Conservation (phyloP, 2,797 vertebrate species). For the Gadopsis marmoratus region DNA sequence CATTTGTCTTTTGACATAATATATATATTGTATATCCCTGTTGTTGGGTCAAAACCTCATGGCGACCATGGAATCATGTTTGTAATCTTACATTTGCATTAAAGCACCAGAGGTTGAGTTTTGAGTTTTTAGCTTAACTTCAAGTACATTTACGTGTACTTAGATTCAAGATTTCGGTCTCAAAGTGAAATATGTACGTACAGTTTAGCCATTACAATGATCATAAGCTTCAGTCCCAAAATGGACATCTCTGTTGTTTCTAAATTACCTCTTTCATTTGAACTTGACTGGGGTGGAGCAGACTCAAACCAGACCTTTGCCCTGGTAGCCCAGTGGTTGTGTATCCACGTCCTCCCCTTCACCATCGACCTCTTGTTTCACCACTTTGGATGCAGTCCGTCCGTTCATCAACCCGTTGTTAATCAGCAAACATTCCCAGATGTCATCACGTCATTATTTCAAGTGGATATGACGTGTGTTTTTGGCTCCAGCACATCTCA, state of each 20-base stretch:
- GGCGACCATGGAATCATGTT: not conserved
- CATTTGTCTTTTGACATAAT: not conserved
- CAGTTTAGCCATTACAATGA: not conserved
- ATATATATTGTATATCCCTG: not conserved
- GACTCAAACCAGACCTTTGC: conserved; percentile 64
- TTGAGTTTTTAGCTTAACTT: not conserved
- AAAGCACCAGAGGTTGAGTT: not conserved
- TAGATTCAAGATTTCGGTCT: conserved; percentile 1
- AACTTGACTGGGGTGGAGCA: conserved; percentile 13
- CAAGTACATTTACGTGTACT: not conserved
- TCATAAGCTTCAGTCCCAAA: not conserved
- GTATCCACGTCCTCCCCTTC: conserved; percentile 49
- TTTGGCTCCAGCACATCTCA: conserved; percentile 74
- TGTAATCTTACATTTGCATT: not conserved
- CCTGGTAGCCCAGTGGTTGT: conserved; percentile 32
- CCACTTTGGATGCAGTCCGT: conserved; percentile 33
- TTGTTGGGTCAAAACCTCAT: conserved; percentile 27
- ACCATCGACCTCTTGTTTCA: conserved; percentile 51
- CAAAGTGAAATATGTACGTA: not conserved
- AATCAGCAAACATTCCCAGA: conserved; percentile 63
- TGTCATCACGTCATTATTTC: conserved; percentile 69
- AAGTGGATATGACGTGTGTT: conserved; percentile 40
- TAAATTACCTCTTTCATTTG: conserved; percentile 13
- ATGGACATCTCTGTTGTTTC: not conserved
- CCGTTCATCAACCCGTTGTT: conserved; percentile 33